phyloP scores from a whole-genome alignment of 2,797 vertebrate genomes.

The Pangasius sanitwongsei region DNA sequence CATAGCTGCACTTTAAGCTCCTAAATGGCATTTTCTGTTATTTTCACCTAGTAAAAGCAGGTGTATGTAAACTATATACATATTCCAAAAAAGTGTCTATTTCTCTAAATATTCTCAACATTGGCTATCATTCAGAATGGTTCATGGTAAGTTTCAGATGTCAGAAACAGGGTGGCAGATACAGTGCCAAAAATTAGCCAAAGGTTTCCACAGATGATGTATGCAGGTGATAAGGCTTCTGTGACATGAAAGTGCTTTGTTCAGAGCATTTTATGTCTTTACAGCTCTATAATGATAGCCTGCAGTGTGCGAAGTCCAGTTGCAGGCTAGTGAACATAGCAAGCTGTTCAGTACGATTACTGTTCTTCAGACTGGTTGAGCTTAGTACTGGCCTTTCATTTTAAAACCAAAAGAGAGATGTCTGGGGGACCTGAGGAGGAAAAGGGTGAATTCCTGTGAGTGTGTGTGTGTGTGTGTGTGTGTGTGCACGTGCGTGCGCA shows the following conservation, averaged over 20 bases:
- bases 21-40: neutral
- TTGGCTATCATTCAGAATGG: neutral
- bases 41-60: neutral
- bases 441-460: neutral
- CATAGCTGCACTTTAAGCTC: neutral
- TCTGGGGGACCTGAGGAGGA: neutral
- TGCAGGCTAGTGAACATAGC: neutral
- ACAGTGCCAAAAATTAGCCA: conserved; percentile 7
- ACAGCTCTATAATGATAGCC: conserved; percentile 43
- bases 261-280: conserved; percentile 56
- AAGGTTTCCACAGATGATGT: conserved; percentile 43
- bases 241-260: conserved; percentile 45
- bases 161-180: neutral
- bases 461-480: neutral
- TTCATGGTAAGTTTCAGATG: conserved; percentile 6
- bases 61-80: neutral
- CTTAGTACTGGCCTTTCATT: neutral
- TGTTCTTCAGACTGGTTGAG: neutral
- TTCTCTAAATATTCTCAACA: neutral
- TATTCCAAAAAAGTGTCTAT: neutral
- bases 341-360: neutral
- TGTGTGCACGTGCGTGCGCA: neutral
- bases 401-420: neutral
- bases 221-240: conserved; percentile 37
- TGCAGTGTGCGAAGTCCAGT: conserved; percentile 51